These are phyloP conservation scores for Zelleria hepariella DNA, from an alignment of 2,888 invertebrate species.

Conservation along the genomic window DNA sequence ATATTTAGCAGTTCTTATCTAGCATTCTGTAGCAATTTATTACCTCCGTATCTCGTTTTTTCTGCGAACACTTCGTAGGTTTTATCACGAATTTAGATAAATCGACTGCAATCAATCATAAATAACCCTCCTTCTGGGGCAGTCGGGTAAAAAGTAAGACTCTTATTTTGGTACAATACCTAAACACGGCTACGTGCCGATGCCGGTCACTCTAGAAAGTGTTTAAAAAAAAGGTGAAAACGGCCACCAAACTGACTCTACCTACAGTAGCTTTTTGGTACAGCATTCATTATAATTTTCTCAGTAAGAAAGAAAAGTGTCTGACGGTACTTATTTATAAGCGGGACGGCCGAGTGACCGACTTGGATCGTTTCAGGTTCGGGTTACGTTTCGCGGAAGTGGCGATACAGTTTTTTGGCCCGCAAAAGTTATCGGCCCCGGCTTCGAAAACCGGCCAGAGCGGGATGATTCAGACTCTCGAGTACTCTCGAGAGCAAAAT, in stretches of 20 bases:
- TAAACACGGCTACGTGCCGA: neutral
- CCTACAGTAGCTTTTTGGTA: neutral
- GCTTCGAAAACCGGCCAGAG: neutral
- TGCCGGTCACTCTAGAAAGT: neutral
- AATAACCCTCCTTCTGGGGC: no score
- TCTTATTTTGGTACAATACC: no score
- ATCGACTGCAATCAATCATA: no score
- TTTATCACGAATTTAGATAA: no score
- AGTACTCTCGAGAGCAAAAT: no score
- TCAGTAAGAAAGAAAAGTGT: neutral
- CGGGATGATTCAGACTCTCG: no score
- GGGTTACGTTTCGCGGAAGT: slow-evolving; percentile 30
- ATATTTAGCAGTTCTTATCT: no score
- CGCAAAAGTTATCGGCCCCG: neutral
- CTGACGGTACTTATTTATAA: neutral
- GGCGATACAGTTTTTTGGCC: slow-evolving; percentile 24
- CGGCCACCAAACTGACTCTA: neutral
- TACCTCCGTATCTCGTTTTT: neutral
- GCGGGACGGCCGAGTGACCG: slow-evolving; percentile 31
- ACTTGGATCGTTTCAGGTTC: slow-evolving; percentile 22
- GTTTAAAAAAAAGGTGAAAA: neutral
- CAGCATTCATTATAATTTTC: neutral
- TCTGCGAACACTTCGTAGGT: no score
- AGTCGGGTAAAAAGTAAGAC: no score
- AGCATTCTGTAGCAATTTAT: neutral